Conservation (phyloP, 2,797 vertebrate genomes). For the Synanceia verrucosa region DNA sequence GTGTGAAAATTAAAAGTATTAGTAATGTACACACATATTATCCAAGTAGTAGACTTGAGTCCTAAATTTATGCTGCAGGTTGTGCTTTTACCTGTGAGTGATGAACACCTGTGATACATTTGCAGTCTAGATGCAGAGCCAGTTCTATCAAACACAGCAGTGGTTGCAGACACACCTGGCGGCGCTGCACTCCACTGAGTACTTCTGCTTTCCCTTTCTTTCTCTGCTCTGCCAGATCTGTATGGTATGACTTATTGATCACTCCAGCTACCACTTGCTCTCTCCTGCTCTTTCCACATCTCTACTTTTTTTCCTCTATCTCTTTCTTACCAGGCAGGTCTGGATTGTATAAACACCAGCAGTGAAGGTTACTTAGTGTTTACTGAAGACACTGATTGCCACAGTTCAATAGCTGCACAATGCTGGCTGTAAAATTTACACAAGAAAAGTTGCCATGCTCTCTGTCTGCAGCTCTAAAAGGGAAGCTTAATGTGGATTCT, state of each 20-base stretch:
- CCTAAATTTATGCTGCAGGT: too few species aligned
- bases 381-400: slow-evolving; percentile 36
- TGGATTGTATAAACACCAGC: slow-evolving; percentile 31
- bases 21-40: background rate
- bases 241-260: slow-evolving; percentile 45
- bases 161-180: background rate
- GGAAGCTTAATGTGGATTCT: slow-evolving; percentile 4
- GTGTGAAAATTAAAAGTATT: too few species aligned
- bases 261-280: slow-evolving; percentile 28
- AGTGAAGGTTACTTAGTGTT: slow-evolving; percentile 35
- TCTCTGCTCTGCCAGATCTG: background rate
- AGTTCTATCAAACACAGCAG: background rate
- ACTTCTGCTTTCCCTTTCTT: background rate
- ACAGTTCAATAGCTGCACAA: slow-evolving; percentile 33
- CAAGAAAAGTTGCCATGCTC: background rate
- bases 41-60: background rate
- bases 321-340: slow-evolving; percentile 30
- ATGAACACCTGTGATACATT: background rate
- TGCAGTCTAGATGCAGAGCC: background rate
- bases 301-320: background rate
- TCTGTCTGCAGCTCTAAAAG: background rate
- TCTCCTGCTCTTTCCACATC: slow-evolving; percentile 14
- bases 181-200: background rate
- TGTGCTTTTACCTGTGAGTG: background rate
- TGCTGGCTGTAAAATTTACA: background rate